Conservation (phyloP, 2,888 invertebrate species). For the Lasioglossum lativentre region DNA sequence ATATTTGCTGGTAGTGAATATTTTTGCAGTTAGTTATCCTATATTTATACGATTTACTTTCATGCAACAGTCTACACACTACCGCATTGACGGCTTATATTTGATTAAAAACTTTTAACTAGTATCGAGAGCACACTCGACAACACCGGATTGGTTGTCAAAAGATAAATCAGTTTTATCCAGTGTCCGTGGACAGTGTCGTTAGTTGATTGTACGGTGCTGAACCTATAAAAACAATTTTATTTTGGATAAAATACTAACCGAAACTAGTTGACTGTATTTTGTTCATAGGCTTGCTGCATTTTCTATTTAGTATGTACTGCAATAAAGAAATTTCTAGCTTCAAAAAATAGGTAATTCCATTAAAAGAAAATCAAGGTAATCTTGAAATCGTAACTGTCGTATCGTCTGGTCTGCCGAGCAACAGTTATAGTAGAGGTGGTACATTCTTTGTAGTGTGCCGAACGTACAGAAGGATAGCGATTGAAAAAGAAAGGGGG, state of each 20-base stretch:
- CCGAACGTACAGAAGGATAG: too few relatives aligned
- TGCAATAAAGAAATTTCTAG: too few relatives aligned
- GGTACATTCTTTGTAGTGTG: too few relatives aligned
- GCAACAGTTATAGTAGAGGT: too few relatives aligned
- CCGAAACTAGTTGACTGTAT: neutral
- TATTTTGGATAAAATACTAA: neutral
- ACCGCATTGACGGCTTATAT: neutral
- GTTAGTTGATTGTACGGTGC: too few relatives aligned
- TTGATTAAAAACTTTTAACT: constrained; percentile 6
- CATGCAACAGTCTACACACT: neutral
- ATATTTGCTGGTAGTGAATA: neutral
- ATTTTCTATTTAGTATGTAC: too few relatives aligned
- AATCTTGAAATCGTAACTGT: too few relatives aligned
- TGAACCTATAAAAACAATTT: neutral
- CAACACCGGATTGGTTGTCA: neutral
- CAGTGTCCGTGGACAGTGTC: neutral
- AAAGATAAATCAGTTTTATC: neutral
- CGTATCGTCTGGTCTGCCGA: too few relatives aligned
- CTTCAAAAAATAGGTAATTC: too few relatives aligned
- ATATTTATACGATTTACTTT: neutral
- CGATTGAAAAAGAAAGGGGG: too few relatives aligned
- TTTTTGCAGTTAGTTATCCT: neutral
- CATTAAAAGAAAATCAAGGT: too few relatives aligned
- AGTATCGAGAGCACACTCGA: neutral
- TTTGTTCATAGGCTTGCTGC: neutral